Percentiles rank a stretch among this genome's conserved stretches.
These are phyloP conservation scores for Coelopa frigida DNA, from an alignment of 1,140 invertebrate species.

Conservation along the genomic window DNA sequence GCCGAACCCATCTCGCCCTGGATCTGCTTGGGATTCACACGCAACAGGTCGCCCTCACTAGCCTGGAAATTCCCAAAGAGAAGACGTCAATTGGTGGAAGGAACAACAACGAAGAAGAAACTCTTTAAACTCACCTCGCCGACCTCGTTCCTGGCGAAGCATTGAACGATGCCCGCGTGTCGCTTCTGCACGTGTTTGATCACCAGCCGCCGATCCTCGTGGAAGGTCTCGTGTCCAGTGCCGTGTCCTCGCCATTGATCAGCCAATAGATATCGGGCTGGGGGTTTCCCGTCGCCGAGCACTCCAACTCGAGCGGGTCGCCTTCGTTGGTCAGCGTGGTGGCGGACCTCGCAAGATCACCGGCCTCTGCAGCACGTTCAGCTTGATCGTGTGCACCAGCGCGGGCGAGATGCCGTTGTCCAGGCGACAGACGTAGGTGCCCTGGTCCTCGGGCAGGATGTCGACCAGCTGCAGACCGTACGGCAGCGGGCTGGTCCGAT, in stretches of 20 bases:
- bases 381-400: slow-evolving; percentile 45
- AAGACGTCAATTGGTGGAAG: too few relatives aligned
- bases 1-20: slow-evolving; percentile 46
- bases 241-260: slow-evolving; percentile 67
- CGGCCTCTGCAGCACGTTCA: slow-evolving; percentile 55
- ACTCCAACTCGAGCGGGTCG: slow-evolving; percentile 57
- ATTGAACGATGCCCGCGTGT: slow-evolving; percentile 83
- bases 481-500: slow-evolving; percentile 37
- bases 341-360: slow-evolving; percentile 52
- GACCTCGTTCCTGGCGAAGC: slow-evolving; percentile 75
- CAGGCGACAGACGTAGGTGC: slow-evolving; percentile 59
- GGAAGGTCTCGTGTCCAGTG: slow-evolving; percentile 49
- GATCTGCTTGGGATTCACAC: slow-evolving; percentile 68
- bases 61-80: slow-evolving; percentile 34
- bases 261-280: slow-evolving; percentile 71
- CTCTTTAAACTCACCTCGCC: slow-evolving; percentile 51
- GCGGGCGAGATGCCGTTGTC: slow-evolving; percentile 46
- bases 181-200: slow-evolving; percentile 66
- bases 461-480: slow-evolving; percentile 60
- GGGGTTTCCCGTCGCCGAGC: slow-evolving; percentile 61
- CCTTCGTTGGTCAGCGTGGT: slow-evolving; percentile 58
- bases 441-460: slow-evolving; percentile 55
- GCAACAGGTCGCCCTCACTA: slow-evolving; percentile 54
- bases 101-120: too few relatives aligned
- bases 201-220: slow-evolving; percentile 49